Percentiles rank a stretch among this genome's conserved stretches.
Conservation (phyloP, 2,113 vertebrate genomes). For the Sorex araneus region DNA sequence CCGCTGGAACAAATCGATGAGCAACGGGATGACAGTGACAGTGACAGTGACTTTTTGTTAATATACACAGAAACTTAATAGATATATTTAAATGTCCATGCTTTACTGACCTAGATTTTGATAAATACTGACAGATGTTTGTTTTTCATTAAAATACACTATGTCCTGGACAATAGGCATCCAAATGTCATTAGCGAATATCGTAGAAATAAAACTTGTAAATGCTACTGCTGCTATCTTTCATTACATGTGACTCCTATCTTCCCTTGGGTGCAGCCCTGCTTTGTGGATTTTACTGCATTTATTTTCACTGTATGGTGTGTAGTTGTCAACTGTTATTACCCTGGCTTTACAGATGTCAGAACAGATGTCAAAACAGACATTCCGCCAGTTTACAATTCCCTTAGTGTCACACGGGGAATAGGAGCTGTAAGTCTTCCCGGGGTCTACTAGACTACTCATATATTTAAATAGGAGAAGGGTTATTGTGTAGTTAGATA, state of each 20-base stretch:
- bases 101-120: background rate
- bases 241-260: background rate
- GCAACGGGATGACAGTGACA: too few relatives aligned
- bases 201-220: constrained; percentile 41
- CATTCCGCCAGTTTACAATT: background rate
- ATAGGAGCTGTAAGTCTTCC: background rate
- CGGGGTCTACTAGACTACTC: background rate
- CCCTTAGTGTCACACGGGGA: background rate
- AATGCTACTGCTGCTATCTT: background rate
- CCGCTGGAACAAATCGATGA: too few relatives aligned
- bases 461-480: background rate
- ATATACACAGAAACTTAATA: background rate
- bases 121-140: background rate
- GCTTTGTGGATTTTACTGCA: background rate
- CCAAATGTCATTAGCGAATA: background rate
- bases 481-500: background rate
- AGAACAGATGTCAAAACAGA: background rate
- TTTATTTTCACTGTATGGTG: background rate
- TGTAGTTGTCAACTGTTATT: background rate
- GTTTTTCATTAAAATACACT: constrained; percentile 9
- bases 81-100: background rate
- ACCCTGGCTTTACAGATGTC: constrained; percentile 7
- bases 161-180: background rate
- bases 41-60: background rate
- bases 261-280: background rate